Evolutionary conservation across 2,113 vertebrate species (phyloP).

Genomic region (Eudyptes chrysolophus): DNA sequence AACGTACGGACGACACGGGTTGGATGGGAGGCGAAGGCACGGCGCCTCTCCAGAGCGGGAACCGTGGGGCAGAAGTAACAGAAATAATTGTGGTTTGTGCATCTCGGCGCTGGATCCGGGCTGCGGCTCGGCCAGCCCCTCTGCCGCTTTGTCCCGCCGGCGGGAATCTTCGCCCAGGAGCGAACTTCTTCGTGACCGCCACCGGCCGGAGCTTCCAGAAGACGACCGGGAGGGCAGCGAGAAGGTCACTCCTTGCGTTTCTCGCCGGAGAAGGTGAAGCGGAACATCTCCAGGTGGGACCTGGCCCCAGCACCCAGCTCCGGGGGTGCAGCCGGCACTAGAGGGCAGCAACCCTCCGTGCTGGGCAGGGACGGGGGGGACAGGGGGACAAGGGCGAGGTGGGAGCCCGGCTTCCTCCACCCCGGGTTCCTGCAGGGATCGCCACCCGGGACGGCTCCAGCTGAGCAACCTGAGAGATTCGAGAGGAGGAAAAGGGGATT

Average conservation of each 20-base stretch:
- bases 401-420: not conserved
- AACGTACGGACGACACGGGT: fast-evolving
- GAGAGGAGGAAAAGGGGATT: no score
- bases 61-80: not conserved
- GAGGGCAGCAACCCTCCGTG: not conserved
- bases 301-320: not conserved
- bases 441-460: fast-evolving
- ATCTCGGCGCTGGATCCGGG: not conserved
- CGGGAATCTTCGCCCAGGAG: not conserved
- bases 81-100: not conserved
- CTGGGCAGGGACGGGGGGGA: not conserved
- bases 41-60: not conserved
- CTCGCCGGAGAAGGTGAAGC: not conserved
- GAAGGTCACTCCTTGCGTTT: fast-evolving
- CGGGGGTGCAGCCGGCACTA: not conserved
- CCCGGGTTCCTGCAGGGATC: not conserved
- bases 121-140: not conserved
- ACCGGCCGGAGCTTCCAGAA: not conserved
- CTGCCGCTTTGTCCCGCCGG: not conserved
- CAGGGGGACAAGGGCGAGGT: not conserved
- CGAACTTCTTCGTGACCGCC: not conserved
- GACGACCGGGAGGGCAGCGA: no score
- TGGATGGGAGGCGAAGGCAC: not conserved
- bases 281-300: not conserved
- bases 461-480: not conserved